Conservation (phyloP, 2,888 invertebrate genomes). For the Platycheirus albimanus region DNA sequence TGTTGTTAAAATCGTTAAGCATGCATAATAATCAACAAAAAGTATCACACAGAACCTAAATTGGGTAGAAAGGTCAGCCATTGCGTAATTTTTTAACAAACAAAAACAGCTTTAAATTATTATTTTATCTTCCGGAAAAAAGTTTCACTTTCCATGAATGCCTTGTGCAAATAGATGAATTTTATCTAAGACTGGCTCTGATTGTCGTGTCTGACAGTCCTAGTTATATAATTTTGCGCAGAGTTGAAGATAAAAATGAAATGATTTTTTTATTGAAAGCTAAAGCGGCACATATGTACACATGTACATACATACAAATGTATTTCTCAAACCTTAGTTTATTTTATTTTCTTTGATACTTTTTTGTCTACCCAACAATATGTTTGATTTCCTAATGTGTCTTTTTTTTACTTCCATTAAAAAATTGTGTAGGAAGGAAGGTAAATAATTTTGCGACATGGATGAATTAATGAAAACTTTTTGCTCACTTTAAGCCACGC, state of each 20-base stretch:
- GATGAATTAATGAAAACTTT: too few relatives aligned
- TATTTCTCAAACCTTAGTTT: too few relatives aligned
- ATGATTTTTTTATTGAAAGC: background rate
- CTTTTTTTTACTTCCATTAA: too few relatives aligned
- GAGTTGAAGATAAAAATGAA: background rate
- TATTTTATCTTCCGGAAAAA: conserved; percentile 42
- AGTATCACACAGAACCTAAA: conserved; percentile 13
- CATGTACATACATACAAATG: too few relatives aligned
- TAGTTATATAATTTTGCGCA: background rate
- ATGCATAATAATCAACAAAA: background rate
- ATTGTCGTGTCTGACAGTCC: too few relatives aligned
- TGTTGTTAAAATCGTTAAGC: background rate
- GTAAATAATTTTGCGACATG: too few relatives aligned
- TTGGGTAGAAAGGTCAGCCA: conserved; percentile 40
- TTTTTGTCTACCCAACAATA: too few relatives aligned
- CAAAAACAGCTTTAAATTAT: conserved; percentile 1
- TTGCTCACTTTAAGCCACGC: too few relatives aligned
- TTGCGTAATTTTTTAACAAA: conserved; percentile 33
- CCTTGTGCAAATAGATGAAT: conserved; percentile 29
- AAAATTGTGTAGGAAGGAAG: too few relatives aligned
- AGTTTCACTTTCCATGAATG: conserved; percentile 51
- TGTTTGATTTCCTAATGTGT: too few relatives aligned
- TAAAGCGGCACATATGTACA: too few relatives aligned
- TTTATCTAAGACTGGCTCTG: background rate
- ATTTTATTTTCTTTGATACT: too few relatives aligned